These are phyloP conservation scores for Melinaea menophilus DNA, from an alignment of 2,888 invertebrate species.

Conservation along the genomic window DNA sequence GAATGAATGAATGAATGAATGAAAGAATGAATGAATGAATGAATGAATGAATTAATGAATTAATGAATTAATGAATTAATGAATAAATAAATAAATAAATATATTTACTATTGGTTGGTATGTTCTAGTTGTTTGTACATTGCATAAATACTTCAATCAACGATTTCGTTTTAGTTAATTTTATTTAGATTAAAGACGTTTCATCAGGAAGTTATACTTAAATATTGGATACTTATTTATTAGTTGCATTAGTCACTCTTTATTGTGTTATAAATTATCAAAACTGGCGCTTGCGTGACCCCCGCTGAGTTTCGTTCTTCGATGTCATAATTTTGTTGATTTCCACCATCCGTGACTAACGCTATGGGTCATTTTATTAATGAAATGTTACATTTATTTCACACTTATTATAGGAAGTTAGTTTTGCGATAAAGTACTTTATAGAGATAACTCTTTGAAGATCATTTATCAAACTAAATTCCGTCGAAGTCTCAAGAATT, in stretches of 20 bases:
- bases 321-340: constrained; percentile 73
- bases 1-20: too few species aligned
- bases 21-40: too few species aligned
- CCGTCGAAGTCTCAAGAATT: constrained; percentile 37
- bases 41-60: too few species aligned
- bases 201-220: background rate
- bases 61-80: too few species aligned
- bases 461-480: constrained; percentile 28
- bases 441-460: background rate
- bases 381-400: constrained; percentile 16
- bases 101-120: too few species aligned
- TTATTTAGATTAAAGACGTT: background rate
- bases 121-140: too few species aligned
- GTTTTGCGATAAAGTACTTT: background rate
- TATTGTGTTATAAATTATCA: constrained; percentile 68
- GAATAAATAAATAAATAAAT: too few species aligned
- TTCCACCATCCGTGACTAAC: constrained; percentile 65
- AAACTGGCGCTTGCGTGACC: constrained; percentile 65
- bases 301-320: constrained; percentile 54
- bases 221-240: constrained; percentile 38
- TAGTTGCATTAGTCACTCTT: constrained; percentile 61
- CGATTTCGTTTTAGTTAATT: too few species aligned
- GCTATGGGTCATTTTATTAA: constrained; percentile 43
- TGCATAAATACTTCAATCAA: too few species aligned
- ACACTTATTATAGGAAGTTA: background rate